phyloP scores from a whole-genome alignment of 2,888 invertebrate species.

The Stenichneumon culpator region DNA sequence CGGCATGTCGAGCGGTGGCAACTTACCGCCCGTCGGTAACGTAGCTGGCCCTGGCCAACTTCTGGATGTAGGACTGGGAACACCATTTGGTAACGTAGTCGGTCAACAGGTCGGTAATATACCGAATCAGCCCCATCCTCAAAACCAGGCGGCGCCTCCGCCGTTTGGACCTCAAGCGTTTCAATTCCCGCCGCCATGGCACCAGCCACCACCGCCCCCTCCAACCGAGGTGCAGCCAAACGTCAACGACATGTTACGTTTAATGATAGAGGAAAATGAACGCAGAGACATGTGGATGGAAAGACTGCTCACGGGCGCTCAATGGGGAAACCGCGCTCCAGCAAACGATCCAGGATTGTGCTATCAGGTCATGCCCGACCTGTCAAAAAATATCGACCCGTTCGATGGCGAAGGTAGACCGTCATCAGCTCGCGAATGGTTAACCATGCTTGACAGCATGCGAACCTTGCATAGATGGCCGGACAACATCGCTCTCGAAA shows the following conservation, averaged over 20 bases:
- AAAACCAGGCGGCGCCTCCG: too few relatives aligned
- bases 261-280: not conserved
- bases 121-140: too few relatives aligned
- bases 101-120: too few relatives aligned
- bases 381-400: slow-evolving; percentile 20
- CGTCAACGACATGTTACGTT: not conserved
- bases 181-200: not conserved
- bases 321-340: not conserved
- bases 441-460: slow-evolving; percentile 10
- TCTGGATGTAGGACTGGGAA: too few relatives aligned
- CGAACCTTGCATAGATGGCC: slow-evolving; percentile 25
- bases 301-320: not conserved
- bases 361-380: slow-evolving; percentile 24
- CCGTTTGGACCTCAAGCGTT: too few relatives aligned
- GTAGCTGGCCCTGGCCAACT: too few relatives aligned
- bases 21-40: not conserved
- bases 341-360: not conserved
- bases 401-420: slow-evolving; percentile 19
- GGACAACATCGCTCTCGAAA: slow-evolving; percentile 7
- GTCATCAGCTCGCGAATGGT: slow-evolving; percentile 26
- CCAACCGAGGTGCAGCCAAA: not conserved
- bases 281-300: not conserved
- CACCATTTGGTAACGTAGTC: too few relatives aligned
- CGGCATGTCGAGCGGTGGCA: not conserved
- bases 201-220: not conserved